Base-by-base conservation (phyloP, 2,113 vertebrate genomes). In the Orcinus orca region DNA sequence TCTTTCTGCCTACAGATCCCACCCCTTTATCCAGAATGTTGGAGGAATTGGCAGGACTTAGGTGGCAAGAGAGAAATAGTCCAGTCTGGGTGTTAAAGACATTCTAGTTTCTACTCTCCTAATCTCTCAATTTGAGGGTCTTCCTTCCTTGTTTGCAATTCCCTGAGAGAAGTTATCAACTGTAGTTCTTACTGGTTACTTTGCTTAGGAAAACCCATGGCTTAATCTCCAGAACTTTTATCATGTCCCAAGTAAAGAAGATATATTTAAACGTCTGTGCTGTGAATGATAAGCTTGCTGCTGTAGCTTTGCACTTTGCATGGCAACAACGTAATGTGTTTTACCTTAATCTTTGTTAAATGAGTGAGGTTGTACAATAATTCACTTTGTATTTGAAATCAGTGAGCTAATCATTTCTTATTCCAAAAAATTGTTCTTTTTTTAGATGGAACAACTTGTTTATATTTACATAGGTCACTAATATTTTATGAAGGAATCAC, bases 321-420 rank as follows among this genome's bases (percentile, higher is more conserved):
- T 67, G 58, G n/a, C 38, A 79, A 8, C 15, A 38, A n/a, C 38
- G 33, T 58, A 38, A 23, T 70, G 6, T 67, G 33, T 53, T 53
- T 58, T 83, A 17, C 41, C 60, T 96, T 91, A 74, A 81, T 70
- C 26, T 87, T 85, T 82, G 65, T 92, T 93, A 80, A 93, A 38
- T 79, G 55, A 82, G 3, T 13, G 67, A 38, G 33, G 8, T 85
- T 53, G 10, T 71, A 31, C 23, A 53, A 17, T 86, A 38, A 60
- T 86, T 44, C 20, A 44, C 41, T 90, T 93, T 12, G 38, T 63
- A 29, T 88, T 77, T 96, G 23, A 84, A 97, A 85, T 77, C 77
- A 96, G 8, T 68, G 60, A 92, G 13, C 20, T 74, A 36, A 67
- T 87, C 55, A 87, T 82, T 92, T 90, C 29, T 93, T 95, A 79